A percentile compares a stretch with the other conserved stretches of the same genome.
Conservation (phyloP, 2,113 vertebrate genomes). For the Engraulis encrasicolus region DNA sequence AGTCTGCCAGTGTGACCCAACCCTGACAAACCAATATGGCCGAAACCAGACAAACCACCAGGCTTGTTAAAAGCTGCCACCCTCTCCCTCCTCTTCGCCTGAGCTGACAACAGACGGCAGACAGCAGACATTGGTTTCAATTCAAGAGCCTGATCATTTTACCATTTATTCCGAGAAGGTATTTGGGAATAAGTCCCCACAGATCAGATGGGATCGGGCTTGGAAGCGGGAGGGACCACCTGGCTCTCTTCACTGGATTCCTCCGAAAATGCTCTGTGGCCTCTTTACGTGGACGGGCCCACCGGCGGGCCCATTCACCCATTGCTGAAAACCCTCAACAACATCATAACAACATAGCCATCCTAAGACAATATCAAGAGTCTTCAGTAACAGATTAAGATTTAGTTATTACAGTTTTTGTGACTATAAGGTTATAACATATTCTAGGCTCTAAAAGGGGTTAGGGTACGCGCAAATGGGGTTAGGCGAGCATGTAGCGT, state of each 20-base stretch:
- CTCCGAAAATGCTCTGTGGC: not conserved
- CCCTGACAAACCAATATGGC: not conserved
- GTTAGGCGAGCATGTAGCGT: too few species aligned
- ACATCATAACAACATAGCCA: too few species aligned
- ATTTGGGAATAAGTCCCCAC: not conserved
- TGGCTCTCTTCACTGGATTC: not conserved
- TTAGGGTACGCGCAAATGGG: too few species aligned
- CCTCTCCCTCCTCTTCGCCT: not conserved
- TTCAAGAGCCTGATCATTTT: not conserved
- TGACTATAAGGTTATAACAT: too few species aligned
- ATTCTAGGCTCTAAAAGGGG: too few species aligned
- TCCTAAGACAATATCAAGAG: too few species aligned
- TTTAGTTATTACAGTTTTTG: too few species aligned
- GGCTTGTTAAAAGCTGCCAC: not conserved
- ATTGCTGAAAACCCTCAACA: too few species aligned
- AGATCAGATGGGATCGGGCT: not conserved
- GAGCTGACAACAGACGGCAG: not conserved
- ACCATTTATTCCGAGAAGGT: not conserved
- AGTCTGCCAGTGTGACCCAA: not conserved
- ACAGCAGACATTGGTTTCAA: too few species aligned
- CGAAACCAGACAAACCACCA: not conserved
- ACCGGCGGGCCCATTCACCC: too few species aligned
- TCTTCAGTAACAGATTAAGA: too few species aligned
- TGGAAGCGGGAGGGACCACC: not conserved
- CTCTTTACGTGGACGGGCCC: too few species aligned